Base-by-base conservation (phyloP, 2,113 vertebrate species). In the Otis tarda region DNA sequence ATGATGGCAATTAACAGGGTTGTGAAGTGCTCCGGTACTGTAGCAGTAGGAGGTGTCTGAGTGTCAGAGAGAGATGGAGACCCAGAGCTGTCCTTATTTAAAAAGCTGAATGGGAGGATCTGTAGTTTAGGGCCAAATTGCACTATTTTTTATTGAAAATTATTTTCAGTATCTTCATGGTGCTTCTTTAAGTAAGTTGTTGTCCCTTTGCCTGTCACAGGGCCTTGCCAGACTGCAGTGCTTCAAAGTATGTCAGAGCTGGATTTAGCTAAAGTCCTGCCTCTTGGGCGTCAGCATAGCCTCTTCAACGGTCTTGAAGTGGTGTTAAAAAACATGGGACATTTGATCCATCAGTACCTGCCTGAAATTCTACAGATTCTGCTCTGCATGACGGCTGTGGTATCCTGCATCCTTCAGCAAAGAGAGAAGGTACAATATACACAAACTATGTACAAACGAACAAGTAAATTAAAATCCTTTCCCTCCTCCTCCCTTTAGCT, bases 311-410 rank as follows among this genome's bases (percentile, higher is more conserved):
- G 98, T 94, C 97, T 99, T 12, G 98, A 98, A 19, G 94, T 98
- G 47, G 98, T 99, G 45, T 89, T 99, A 70, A 98, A 99, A 93
- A 99, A 99, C 75, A 98, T 99, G 91, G 99, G 99, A 57, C 99
- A 99, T 83, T 98, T 99, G 67, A 98, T 99, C 96, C 96, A 97
- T 68, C 73, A 84, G 4, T 98, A 99, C 95, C 97, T 99, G 93
- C 98, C 99, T 45, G 98, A 99, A 94, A 98, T 99, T 90, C 97
- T 99, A 41, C 99, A 99, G 98, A 99, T 99, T 49, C 83, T 99
- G 75, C 98, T 99, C 76, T 99, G 99, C 74, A 97, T 99, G 97
- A 98, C 98, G 0, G 98, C 98, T 35, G 97, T 98, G 0, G 96
- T 99, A 14, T 98, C 98, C 47, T 95, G 96, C 22, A 81, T 98